Conservation (phyloP, 2,888 invertebrate species). For the Horisme vitalbata region DNA sequence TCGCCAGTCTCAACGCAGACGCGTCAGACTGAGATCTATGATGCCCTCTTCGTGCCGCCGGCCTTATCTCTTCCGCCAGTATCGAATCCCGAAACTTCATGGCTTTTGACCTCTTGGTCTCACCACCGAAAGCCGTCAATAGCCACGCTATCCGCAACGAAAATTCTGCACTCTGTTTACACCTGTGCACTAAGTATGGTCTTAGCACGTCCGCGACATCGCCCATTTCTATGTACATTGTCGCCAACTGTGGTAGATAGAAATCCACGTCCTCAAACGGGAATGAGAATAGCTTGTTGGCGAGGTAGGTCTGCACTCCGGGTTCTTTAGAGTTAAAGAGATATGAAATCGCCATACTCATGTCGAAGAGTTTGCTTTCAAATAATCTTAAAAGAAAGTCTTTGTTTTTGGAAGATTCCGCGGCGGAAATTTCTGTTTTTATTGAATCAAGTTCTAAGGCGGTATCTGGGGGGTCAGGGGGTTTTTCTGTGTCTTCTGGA, state of each 20-base stretch:
- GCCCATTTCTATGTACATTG: constrained; percentile 99
- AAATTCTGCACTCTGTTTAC: constrained; percentile 97
- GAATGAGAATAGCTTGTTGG: constrained; percentile 98
- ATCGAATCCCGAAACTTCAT: constrained; percentile 71
- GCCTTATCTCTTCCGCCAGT: constrained; percentile 74
- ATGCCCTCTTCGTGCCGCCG: constrained; percentile 70
- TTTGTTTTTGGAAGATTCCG: constrained; percentile 78
- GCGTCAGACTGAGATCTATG: constrained; percentile 91
- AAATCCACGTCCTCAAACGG: constrained; percentile 96
- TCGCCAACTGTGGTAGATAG: constrained; percentile 98
- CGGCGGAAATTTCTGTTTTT: constrained; percentile 56
- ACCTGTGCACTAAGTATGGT: constrained; percentile 82
- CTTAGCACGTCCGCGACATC: constrained; percentile 93
- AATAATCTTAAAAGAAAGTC: constrained; percentile 93
- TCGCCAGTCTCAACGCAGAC: constrained; percentile 85
- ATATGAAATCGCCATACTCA: constrained; percentile 99
- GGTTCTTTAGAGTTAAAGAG: constrained; percentile 99
- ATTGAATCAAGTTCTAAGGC: constrained; percentile 44
- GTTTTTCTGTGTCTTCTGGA: constrained; percentile 83
- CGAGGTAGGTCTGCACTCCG: constrained; percentile 98
- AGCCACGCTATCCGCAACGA: constrained; percentile 98
- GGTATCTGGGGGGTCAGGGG: constrained; percentile 69
- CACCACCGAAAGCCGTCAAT: constrained; percentile 95
- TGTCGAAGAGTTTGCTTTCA: constrained; percentile 97
- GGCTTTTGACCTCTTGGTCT: constrained; percentile 65